These are phyloP conservation scores for Exephanes ischioxanthus DNA, from an alignment of 2,888 invertebrate genomes.

Conservation along the genomic window DNA sequence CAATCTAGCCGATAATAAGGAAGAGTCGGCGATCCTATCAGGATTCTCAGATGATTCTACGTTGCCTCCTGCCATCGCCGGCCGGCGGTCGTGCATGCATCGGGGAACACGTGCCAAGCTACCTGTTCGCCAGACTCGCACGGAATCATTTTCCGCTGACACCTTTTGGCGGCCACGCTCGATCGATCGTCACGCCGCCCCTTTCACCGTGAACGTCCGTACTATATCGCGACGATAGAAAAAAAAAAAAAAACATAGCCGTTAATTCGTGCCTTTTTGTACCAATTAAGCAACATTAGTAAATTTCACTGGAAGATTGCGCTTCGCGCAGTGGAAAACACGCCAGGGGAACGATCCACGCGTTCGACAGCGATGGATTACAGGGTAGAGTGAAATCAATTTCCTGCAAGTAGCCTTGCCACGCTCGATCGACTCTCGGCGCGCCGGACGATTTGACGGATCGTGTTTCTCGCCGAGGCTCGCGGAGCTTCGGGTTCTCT, in stretches of 20 bases:
- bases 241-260: neutral
- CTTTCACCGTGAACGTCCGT: neutral
- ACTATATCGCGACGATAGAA: neutral
- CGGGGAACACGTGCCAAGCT: neutral
- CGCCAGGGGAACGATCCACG: conserved; percentile 46
- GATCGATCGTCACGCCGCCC: conserved; percentile 41
- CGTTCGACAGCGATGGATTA: conserved; percentile 51
- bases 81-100: neutral
- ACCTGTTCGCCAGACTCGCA: conserved; percentile 52
- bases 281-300: neutral
- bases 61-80: conserved; percentile 3
- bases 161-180: conserved; percentile 41
- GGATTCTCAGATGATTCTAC: conserved; percentile 2
- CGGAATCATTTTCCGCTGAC: conserved; percentile 48
- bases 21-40: conserved; percentile 1
- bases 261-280: neutral
- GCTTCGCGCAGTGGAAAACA: conserved; percentile 36
- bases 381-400: conserved; percentile 63
- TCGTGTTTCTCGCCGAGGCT: conserved; percentile 54
- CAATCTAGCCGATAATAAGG: conserved; percentile 19
- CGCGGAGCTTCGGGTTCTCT: conserved; percentile 26
- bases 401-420: conserved; percentile 66
- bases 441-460: conserved; percentile 60
- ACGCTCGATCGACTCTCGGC: conserved; percentile 65
- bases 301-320: neutral